phyloP scores from a whole-genome alignment of 2,888 invertebrate genomes.

The Ornithoptera priamus region DNA sequence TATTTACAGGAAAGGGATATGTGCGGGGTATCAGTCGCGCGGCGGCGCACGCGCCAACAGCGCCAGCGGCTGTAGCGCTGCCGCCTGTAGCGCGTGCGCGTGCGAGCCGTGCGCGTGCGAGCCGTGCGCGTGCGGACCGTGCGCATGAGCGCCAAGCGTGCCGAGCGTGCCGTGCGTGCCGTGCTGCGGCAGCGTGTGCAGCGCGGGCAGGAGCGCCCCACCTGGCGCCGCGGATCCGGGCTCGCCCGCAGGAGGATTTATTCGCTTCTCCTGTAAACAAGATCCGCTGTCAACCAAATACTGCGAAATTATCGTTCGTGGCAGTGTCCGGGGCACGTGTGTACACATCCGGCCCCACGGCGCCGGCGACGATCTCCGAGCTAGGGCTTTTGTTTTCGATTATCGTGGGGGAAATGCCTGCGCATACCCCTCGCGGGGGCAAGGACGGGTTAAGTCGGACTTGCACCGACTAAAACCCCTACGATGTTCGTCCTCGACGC shows the following conservation, averaged over 20 bases:
- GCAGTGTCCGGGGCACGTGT: too few relatives aligned
- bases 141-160: constrained; percentile 73
- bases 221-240: constrained; percentile 49
- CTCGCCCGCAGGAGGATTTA: constrained; percentile 90
- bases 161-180: constrained; percentile 30
- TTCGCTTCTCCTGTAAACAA: constrained; percentile 85
- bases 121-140: constrained; percentile 68
- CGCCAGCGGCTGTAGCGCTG: constrained; percentile 52
- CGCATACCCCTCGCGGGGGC: too few relatives aligned
- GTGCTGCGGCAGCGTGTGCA: constrained; percentile 48
- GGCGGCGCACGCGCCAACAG: constrained; percentile 61
- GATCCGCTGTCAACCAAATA: too few relatives aligned
- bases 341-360: too few relatives aligned
- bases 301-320: too few relatives aligned
- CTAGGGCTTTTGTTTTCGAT: too few relatives aligned
- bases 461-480: too few relatives aligned
- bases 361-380: too few relatives aligned
- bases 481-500: too few relatives aligned
- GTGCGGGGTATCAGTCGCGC: constrained; percentile 59
- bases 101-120: constrained; percentile 69
- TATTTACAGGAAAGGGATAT: constrained; percentile 45
- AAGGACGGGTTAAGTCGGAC: too few relatives aligned
- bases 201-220: constrained; percentile 49
- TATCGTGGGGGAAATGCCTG: too few relatives aligned
- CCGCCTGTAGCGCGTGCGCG: constrained; percentile 77